Evolutionary conservation across 2,888 invertebrate species (phyloP), one percentile per base, ranked within the genome.

Genomic region (Heteromurus nitidus): DNA sequence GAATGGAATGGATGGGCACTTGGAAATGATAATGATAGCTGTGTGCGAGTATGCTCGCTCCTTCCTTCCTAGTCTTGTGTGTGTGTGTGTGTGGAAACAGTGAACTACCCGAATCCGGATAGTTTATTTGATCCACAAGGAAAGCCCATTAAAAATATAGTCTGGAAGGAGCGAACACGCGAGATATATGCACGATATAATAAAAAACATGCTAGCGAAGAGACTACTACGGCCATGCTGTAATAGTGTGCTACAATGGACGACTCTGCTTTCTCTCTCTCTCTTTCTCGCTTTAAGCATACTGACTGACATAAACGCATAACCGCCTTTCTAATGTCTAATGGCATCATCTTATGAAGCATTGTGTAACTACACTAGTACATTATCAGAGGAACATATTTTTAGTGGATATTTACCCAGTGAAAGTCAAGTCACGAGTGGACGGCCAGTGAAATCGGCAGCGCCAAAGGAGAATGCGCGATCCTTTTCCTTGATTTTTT

Each of bases 11-110:
- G 80, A 73, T 73, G 80, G 80, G 67, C 76, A 82, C 82, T 82
- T 75, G 76, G 82, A 82, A 82, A 82, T 75, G 82, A 76, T 70
- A 76, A 76, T 75, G 60, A 76, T 72, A 68, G 82, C 65, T 74
- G 55, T 50, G 64, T 64, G 28, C 50, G 20, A 31, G 31, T 47
- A 42, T 50, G 11, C n/a, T 50, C 5, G n/a, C 11, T 36, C 7
- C 36, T 36, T 9, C 36, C 13, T 9, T 13, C 7, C 13, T 7
- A 7, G 36, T 7, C 36, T 20, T 53, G 60, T 68, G 58, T 76
- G 47, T 44, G 68, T 60, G 28, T 53, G 65, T 53, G 65, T 42
- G 53, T 64, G 30, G 67, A 22, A 50, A 68, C 42, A 72, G 64
- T 70, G 76, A 82, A 69, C 69, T 69, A 70, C 76, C 75, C 75